Base-by-base conservation (phyloP, 2,113 vertebrate species). In the Silurus glanis region DNA sequence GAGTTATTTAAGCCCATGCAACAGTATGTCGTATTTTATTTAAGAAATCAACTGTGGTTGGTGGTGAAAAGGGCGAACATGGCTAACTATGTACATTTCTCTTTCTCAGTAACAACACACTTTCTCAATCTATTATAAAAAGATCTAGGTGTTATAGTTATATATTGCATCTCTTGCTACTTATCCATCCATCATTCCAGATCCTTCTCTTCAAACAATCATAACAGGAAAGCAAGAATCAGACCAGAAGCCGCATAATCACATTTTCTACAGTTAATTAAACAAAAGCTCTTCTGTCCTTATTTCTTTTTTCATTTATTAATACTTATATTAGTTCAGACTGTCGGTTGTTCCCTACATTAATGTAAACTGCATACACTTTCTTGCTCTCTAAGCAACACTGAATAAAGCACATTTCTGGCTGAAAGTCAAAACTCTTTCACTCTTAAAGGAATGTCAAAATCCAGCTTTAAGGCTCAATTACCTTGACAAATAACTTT, bases 201-300 rank as follows among this genome's bases (percentile, higher is more conserved):
- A 62, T 85, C 4, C 14, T 64, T 67, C 49, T 13, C 6, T n/a
- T 72, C 17, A 58, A 80, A 82, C 61, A 83, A 92, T 93, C 93
- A 88, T 93, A 93, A 93, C 79, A 89, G 86, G 82, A 86, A 90
- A 1, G 91, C 89, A 89, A 90, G 87, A 84, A 91, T 89, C 87
- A 71, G 85, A 86, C 90, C 28, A 91, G 82, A 84, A 64, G 37
- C 79, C 67, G n/a, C 58, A 72, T 72, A 83, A 87, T 85, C 23
- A 56, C 37, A 85, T 61, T 80, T 59, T 85, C 71, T 79, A 76
- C 66, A 86, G 69, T 45, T 84, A 87, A 82, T 78, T n/a, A 82
- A 66, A 37, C 19, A 13, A 66, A 12, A 45, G 28, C 53, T 83
- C 75, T 58, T 56, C n/a, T 90, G 83, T 90, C 89, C 76, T 87